Evolutionary conservation across 2,113 vertebrate genomes (phyloP).

Genomic region (Malurus alboscapulatus): DNA sequence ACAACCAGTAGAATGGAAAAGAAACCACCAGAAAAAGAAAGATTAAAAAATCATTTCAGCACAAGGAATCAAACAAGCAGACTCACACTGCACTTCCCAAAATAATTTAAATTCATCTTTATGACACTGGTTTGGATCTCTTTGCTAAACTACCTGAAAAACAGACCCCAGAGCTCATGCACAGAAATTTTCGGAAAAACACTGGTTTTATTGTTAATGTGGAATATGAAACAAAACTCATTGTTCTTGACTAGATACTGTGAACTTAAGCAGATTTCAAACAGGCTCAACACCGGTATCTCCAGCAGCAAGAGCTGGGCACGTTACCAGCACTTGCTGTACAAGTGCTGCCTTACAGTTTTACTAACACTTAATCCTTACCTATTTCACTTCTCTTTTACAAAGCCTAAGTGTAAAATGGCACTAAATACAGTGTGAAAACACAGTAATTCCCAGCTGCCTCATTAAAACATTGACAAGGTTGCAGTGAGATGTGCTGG

Average conservation of each 20-base stretch:
- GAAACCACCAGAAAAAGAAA: neutral
- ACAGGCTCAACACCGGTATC: neutral
- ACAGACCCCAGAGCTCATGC: neutral
- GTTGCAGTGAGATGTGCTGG: neutral
- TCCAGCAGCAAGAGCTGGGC: neutral
- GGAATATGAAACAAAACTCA: neutral
- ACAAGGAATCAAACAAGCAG: neutral
- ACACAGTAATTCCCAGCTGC: neutral
- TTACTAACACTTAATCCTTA: neutral
- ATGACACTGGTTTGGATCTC: fast-evolving
- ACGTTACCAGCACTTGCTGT: neutral
- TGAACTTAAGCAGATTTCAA: neutral
- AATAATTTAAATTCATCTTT: neutral
- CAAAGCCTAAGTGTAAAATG: neutral
- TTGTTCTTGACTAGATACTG: neutral
- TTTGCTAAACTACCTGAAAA: neutral
- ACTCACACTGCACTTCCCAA: neutral
- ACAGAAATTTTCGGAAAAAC: neutral
- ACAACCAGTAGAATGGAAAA: neutral
- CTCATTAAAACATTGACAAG: neutral
- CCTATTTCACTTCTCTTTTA: neutral
- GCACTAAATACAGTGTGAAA: neutral
- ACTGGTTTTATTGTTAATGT: neutral
- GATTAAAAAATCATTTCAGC: neutral
- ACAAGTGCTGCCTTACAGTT: neutral